Evolutionary conservation across 2,888 invertebrate genomes (phyloP).

Genomic region (Xestia c-nigrum): DNA sequence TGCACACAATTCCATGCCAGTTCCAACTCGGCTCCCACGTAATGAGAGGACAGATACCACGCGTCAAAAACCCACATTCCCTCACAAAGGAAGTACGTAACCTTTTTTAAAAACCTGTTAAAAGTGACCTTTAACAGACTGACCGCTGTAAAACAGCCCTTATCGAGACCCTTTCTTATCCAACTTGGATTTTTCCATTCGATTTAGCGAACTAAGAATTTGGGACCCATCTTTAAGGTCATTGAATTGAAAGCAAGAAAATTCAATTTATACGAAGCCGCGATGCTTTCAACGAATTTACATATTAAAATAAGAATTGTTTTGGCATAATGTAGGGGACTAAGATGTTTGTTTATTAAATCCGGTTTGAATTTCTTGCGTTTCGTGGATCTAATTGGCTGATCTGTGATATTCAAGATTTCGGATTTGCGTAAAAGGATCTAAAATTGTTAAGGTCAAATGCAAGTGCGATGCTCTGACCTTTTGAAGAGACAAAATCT

Average conservation of each 20-base stretch:
- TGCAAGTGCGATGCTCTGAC: conserved; percentile 4
- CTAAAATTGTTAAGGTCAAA: conserved; percentile 10
- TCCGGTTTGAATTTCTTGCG: conserved; percentile 49
- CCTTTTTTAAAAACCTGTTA: conserved; percentile 74
- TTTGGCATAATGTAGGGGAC: conserved; percentile 60
- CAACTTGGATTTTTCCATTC: conserved; percentile 77
- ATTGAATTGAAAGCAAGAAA: conserved; percentile 72
- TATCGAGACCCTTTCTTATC: conserved; percentile 75
- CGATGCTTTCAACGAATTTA: conserved; percentile 68
- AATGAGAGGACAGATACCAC: conserved; percentile 60
- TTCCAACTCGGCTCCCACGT: conserved; percentile 32
- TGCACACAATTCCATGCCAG: conserved; percentile 41
- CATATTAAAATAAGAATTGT: conserved; percentile 71
- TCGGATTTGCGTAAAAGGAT: conserved; percentile 18
- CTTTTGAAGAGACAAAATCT: not conserved
- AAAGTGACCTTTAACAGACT: conserved; percentile 72
- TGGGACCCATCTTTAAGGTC: conserved; percentile 71
- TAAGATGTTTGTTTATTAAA: conserved; percentile 62
- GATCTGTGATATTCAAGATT: conserved; percentile 32
- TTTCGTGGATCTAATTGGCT: conserved; percentile 43
- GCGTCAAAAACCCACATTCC: conserved; percentile 66
- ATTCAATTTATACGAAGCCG: conserved; percentile 74
- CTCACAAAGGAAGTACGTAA: conserved; percentile 67
- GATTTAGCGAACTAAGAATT: conserved; percentile 75
- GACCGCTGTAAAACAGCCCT: conserved; percentile 73